phyloP scores from a whole-genome alignment of 2,797 vertebrate genomes.

The Heterohyrax brucei region DNA sequence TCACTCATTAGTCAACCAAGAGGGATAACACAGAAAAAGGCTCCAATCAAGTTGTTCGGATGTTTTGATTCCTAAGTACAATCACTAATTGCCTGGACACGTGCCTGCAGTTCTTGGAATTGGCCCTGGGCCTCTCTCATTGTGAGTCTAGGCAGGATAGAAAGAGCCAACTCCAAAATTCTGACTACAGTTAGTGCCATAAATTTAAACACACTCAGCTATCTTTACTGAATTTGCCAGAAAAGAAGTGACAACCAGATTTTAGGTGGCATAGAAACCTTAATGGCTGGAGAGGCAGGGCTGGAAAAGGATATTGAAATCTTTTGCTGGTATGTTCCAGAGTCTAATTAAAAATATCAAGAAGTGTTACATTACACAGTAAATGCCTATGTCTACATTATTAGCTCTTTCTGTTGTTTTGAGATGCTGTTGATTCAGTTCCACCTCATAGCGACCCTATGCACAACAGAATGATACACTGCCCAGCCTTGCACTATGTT shows the following conservation, averaged over 20 bases:
- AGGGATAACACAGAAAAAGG: constrained; percentile 56
- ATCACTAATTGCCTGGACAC: constrained; percentile 78
- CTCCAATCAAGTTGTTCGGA: constrained; percentile 61
- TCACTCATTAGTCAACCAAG: constrained; percentile 71
- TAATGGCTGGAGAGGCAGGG: not conserved
- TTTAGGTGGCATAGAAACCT: not conserved
- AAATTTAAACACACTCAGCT: not conserved
- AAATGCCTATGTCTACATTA: not conserved
- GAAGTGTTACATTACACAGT: not conserved
- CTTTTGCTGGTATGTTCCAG: not conserved
- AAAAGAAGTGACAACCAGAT: not conserved
- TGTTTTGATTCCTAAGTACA: constrained; percentile 47
- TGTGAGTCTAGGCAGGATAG: constrained; percentile 10
- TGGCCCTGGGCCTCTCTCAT: constrained; percentile 45
- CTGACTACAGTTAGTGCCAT: not conserved
- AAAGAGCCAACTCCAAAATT: not conserved
- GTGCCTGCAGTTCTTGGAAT: constrained; percentile 45
- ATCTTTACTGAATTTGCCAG: not conserved
- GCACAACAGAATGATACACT: too few species aligned
- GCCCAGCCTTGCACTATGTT: too few species aligned
- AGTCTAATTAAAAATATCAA: not conserved
- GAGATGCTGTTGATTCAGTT: too few species aligned
- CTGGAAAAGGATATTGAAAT: not conserved
- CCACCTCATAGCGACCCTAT: too few species aligned
- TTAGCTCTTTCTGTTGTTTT: not conserved